phyloP scores from a whole-genome alignment of 2,113 vertebrate species.

The Oncorhynchus clarkii region DNA sequence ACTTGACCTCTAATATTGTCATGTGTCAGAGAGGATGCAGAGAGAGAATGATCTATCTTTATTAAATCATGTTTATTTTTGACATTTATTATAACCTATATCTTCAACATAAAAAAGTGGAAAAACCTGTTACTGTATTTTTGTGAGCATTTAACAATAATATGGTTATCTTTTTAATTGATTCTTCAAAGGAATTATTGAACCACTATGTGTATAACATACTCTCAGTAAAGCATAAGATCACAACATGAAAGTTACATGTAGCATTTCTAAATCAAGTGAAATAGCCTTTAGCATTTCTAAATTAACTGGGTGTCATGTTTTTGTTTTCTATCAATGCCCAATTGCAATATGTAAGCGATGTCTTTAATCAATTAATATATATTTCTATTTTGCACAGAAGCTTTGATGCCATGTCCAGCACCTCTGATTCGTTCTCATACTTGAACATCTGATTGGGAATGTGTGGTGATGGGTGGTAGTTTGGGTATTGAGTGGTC shows the following conservation, averaged over 20 bases:
- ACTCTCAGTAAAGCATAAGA: too few species aligned
- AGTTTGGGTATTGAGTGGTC: constrained; percentile 77
- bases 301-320: not conserved
- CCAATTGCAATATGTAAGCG: not conserved
- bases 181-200: not conserved
- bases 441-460: constrained; percentile 65
- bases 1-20: too few species aligned
- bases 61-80: not conserved
- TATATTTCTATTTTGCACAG: constrained; percentile 54
- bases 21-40: not conserved
- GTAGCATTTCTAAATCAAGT: too few species aligned
- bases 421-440: constrained; percentile 52
- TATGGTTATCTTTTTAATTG: not conserved
- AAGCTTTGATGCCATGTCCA: constrained; percentile 60
- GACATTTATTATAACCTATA: not conserved
- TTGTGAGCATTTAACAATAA: not conserved
- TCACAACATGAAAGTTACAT: too few species aligned
- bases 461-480: constrained; percentile 65
- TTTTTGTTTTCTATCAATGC: not conserved
- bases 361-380: constrained; percentile 39
- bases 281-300: not conserved
- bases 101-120: not conserved
- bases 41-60: not conserved
- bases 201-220: too few species aligned
- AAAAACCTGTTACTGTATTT: not conserved